Evolutionary conservation across 2,888 invertebrate species (phyloP).

Genomic region (Dryobota labecula): DNA sequence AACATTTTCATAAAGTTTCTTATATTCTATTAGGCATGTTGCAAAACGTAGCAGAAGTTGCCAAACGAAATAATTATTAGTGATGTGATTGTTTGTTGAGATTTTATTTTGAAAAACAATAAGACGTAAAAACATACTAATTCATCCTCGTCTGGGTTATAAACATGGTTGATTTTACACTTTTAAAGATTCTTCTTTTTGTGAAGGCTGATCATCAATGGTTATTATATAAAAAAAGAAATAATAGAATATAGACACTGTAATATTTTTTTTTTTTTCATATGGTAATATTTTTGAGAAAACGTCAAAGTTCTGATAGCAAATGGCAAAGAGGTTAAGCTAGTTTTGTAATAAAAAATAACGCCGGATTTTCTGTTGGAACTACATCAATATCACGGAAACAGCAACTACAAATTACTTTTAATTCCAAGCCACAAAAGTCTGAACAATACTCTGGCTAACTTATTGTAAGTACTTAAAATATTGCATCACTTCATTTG

Average conservation of each 20-base stretch:
- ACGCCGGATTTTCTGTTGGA: slow-evolving; percentile 26
- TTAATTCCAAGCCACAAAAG: slow-evolving; percentile 4
- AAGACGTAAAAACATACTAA: not conserved
- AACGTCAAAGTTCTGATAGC: slow-evolving; percentile 27
- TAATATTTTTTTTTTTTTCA: slow-evolving; percentile 5
- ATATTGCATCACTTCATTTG: slow-evolving; percentile 76
- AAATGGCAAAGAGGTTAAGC: slow-evolving; percentile 54
- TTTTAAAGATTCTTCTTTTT: not conserved
- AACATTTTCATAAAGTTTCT: not conserved
- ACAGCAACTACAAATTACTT: slow-evolving; percentile 15
- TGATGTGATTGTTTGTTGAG: not conserved
- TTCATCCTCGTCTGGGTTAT: not conserved
- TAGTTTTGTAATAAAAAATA: slow-evolving; percentile 25
- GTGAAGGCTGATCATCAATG: no score
- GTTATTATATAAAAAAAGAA: not conserved
- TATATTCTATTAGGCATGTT: not conserved
- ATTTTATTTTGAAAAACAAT: not conserved
- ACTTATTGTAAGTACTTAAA: slow-evolving; percentile 67
- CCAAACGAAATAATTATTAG: not conserved
- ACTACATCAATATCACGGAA: slow-evolving; percentile 17
- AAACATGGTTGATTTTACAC: no score
- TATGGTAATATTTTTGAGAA: slow-evolving; percentile 1
- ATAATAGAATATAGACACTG: not conserved
- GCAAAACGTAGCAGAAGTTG: slow-evolving; percentile 17
- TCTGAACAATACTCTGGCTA: slow-evolving; percentile 18